phyloP scores from a whole-genome alignment of 2,888 invertebrate species.

The Heliconius erato region DNA sequence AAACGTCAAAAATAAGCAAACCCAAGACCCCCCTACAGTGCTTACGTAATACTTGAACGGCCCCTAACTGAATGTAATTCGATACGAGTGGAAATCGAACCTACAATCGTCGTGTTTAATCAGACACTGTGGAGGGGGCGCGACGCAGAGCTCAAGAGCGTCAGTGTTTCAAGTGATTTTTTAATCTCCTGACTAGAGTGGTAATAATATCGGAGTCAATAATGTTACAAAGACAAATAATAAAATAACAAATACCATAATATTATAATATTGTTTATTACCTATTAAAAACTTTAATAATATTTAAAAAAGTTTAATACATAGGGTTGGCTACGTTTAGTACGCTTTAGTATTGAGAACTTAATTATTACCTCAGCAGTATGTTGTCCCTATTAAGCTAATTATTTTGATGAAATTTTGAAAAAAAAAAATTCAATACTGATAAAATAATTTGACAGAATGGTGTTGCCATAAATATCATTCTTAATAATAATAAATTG shows the following conservation, averaged over 20 bases:
- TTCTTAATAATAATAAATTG: not conserved
- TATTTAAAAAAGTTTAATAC: not conserved
- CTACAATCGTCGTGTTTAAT: not conserved
- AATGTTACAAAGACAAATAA: not conserved
- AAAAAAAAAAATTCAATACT: not conserved
- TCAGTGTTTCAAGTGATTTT: not conserved
- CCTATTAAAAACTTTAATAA: constrained; percentile 8
- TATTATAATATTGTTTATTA: constrained; percentile 21
- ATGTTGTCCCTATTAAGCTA: not conserved
- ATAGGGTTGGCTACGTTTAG: not conserved
- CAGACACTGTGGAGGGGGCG: not conserved
- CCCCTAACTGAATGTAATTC: not conserved
- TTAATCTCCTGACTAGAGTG: not conserved
- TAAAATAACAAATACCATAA: not conserved
- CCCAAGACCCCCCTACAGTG: no score
- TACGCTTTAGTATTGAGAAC: not conserved
- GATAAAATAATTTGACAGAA: constrained; percentile 4
- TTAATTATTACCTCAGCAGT: not conserved
- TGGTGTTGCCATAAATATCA: not conserved
- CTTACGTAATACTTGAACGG: no score
- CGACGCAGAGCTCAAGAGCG: no score
- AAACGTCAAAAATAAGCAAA: no score
- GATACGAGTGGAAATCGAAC: not conserved
- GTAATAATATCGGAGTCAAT: not conserved
- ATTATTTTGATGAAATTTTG: not conserved